A percentile compares a stretch with the other conserved stretches of the same genome.
phyloP scores from a whole-genome alignment of 2,113 vertebrate species.

The Onychostruthus taczanowskii region DNA sequence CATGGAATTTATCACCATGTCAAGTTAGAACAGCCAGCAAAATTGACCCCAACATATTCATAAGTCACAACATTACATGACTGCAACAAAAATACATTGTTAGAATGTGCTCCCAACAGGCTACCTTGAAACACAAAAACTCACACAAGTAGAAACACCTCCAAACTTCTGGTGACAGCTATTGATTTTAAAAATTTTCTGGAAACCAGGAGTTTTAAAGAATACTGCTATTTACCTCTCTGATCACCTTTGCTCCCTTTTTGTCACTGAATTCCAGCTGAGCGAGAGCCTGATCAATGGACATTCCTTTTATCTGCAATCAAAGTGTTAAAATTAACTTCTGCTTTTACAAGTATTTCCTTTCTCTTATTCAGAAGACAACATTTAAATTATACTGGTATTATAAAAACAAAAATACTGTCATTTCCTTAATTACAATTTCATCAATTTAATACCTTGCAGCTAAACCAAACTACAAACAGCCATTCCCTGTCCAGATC shows the following conservation, averaged over 20 bases:
- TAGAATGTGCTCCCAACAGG: neutral
- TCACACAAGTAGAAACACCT: neutral
- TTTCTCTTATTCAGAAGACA: neutral
- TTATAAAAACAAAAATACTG: neutral
- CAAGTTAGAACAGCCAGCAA: neutral
- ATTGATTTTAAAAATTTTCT: neutral
- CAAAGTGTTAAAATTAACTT: neutral
- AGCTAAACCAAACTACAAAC: neutral
- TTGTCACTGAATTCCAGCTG: conserved; percentile 95
- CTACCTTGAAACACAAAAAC: neutral
- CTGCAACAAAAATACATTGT: neutral
- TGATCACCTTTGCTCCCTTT: conserved; percentile 92
- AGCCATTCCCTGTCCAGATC: neutral
- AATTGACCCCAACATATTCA: neutral
- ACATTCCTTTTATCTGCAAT: conserved; percentile 90
- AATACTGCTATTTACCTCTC: conserved; percentile 78
- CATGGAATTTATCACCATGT: neutral
- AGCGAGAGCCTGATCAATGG: conserved; percentile 89
- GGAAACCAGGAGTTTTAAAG: neutral
- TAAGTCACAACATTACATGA: neutral
- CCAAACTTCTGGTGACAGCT: neutral
- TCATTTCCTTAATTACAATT: neutral
- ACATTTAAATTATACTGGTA: neutral
- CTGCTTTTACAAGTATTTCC: neutral
- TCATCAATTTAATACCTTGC: neutral